Evolutionary conservation across 2,113 vertebrate genomes (phyloP).

Genomic region (Eleginops maclovinus): DNA sequence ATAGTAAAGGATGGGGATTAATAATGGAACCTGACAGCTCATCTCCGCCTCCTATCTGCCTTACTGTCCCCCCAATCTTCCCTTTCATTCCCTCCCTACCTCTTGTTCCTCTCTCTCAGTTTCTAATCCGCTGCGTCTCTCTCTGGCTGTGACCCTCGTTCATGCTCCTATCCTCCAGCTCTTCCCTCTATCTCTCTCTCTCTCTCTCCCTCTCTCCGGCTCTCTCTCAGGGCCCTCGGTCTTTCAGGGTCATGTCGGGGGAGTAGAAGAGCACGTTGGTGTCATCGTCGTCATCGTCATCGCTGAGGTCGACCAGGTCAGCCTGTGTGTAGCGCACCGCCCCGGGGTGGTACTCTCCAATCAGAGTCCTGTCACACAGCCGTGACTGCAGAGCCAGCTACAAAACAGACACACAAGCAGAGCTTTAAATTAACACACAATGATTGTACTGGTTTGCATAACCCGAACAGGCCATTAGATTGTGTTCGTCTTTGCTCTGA

Average conservation of each 20-base stretch:
- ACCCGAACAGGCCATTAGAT: background rate
- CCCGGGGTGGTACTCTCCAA: conserved; percentile 83
- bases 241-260: conserved; percentile 86
- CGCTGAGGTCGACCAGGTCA: conserved; percentile 74
- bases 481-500: background rate
- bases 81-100: conserved; percentile 66
- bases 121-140: conserved; percentile 71
- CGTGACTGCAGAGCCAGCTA: conserved; percentile 87
- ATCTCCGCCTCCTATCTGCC: conserved; percentile 86
- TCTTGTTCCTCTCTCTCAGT: conserved; percentile 64
- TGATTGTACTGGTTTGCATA: background rate
- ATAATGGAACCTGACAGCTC: conserved; percentile 95
- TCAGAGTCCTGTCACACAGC: conserved; percentile 83
- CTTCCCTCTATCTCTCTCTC: conserved; percentile 46
- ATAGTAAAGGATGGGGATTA: conserved; percentile 94
- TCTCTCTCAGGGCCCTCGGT: conserved; percentile 83
- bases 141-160: conserved; percentile 65
- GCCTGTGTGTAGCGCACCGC: conserved; percentile 76
- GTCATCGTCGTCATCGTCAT: conserved; percentile 83
- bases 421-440: conserved; percentile 27
- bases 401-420: conserved; percentile 40
- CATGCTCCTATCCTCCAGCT: conserved; percentile 43
- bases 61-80: conserved; percentile 79
- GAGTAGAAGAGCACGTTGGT: conserved; percentile 86
- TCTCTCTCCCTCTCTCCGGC: conserved; percentile 19